A percentile compares a stretch with the other conserved stretches of the same genome.
Conservation (phyloP, 2,888 invertebrate species). For the Eucera pruinosa region DNA sequence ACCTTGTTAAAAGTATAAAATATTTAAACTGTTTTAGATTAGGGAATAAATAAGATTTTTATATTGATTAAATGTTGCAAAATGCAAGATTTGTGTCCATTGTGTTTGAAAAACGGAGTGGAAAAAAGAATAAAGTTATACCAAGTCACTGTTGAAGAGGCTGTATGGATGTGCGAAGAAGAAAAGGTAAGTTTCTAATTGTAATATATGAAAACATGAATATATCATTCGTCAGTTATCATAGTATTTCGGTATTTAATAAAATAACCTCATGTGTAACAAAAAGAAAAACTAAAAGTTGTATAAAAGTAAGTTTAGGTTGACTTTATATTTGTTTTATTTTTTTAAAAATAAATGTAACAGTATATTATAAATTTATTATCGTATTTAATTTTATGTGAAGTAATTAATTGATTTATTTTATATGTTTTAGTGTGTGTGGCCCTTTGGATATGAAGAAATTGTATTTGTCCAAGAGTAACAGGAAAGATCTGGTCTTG, state of each 20-base stretch:
- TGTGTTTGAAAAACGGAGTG: constrained; percentile 75
- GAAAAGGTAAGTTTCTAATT: constrained; percentile 66
- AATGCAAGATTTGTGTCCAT: constrained; percentile 79
- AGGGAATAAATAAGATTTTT: no score
- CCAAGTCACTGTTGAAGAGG: constrained; percentile 78
- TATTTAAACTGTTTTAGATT: no score
- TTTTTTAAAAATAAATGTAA: no score
- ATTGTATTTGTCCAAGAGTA: constrained; percentile 45
- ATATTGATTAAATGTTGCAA: no score
- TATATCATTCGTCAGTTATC: not conserved
- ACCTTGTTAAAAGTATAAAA: no score
- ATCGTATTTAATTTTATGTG: not conserved
- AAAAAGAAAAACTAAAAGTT: not conserved
- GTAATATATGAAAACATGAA: not conserved
- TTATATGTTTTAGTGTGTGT: constrained; percentile 67
- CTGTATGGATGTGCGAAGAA: constrained; percentile 74
- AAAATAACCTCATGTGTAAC: constrained; percentile 2
- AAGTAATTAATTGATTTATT: constrained; percentile 17
- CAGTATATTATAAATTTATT: no score
- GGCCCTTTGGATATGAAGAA: constrained; percentile 71
- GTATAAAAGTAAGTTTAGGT: not conserved
- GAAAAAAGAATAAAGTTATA: constrained; percentile 71
- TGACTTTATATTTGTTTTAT: not conserved
- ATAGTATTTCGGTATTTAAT: not conserved
- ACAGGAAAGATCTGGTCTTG: constrained; percentile 61